Percentiles rank a stretch among this genome's conserved stretches.
Evolutionary conservation across 2,113 vertebrate genomes (phyloP).

Genomic region (Ibidorhyncha struthersii): DNA sequence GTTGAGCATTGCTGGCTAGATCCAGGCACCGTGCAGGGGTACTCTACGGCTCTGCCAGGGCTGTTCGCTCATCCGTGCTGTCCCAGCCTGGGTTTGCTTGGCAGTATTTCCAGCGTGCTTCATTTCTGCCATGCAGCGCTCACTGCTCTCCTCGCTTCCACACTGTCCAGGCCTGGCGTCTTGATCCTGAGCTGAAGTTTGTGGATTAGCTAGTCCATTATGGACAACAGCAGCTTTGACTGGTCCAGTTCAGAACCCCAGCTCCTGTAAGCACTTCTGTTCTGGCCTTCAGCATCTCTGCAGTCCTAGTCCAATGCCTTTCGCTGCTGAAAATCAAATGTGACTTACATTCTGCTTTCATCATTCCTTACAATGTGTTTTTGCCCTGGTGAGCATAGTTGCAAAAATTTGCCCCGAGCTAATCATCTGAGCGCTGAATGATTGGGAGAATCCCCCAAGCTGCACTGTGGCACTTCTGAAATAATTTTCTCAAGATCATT

Average conservation of each 20-base stretch:
- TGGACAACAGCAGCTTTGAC: not conserved
- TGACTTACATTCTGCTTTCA: conserved; percentile 30
- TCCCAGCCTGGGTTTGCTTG: not conserved
- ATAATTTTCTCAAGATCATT: conserved; percentile 35
- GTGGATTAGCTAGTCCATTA: not conserved
- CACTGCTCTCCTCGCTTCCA: not conserved
- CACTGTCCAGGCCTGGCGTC: not conserved
- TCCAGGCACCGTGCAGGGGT: not conserved
- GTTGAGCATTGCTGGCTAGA: not conserved
- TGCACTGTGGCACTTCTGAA: conserved; percentile 29
- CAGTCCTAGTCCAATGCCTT: conserved; percentile 9
- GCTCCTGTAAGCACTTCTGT: not conserved
- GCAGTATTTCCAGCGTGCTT: not conserved
- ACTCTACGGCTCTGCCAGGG: not conserved
- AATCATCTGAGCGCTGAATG: conserved; percentile 34
- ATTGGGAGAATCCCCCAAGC: not conserved
- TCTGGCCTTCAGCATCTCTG: conserved; percentile 30
- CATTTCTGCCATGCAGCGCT: not conserved
- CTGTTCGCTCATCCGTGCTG: not conserved
- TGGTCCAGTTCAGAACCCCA: not conserved
- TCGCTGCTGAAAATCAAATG: conserved; percentile 43
- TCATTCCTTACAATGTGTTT: conserved; percentile 32
- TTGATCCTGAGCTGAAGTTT: not conserved
- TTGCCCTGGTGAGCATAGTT: conserved; percentile 52
- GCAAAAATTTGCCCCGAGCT: conserved; percentile 46